phyloP scores from a whole-genome alignment of 2,797 vertebrate genomes.

The Nothura maculosa region DNA sequence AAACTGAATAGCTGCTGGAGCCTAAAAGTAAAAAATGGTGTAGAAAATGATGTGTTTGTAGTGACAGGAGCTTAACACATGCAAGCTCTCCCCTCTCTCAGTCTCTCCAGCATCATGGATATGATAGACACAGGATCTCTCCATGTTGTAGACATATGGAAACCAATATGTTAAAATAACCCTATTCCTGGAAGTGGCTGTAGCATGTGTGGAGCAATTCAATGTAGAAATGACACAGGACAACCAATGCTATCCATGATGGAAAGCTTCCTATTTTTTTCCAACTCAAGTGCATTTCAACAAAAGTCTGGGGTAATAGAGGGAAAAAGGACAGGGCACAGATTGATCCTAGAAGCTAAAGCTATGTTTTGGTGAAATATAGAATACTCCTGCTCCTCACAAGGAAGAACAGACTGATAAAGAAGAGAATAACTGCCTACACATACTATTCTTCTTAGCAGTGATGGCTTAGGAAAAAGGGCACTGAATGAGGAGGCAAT shows the following conservation, averaged over 20 bases:
- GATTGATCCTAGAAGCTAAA: neutral
- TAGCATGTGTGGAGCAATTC: neutral
- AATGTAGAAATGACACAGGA: constrained; percentile 8
- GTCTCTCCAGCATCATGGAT: neutral
- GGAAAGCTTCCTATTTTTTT: neutral
- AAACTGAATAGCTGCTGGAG: neutral
- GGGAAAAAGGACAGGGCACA: neutral
- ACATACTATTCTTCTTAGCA: neutral
- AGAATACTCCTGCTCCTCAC: neutral
- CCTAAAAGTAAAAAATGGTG: neutral
- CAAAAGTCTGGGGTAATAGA: neutral
- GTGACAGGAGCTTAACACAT: neutral
- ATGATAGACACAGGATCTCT: neutral
- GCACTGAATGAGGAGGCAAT: neutral
- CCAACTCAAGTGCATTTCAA: constrained; percentile 7
- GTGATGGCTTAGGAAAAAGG: neutral
- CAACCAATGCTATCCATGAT: constrained; percentile 25
- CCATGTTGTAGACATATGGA: neutral
- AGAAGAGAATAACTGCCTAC: neutral
- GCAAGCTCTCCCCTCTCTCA: neutral
- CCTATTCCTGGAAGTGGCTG: neutral
- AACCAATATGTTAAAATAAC: constrained; percentile 3
- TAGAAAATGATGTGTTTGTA: neutral
- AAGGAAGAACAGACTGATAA: neutral
- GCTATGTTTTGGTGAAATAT: neutral